A percentile compares a stretch with the other conserved stretches of the same genome.
Conservation (phyloP, 2,888 invertebrate species). For the Leucophenga maculata region DNA sequence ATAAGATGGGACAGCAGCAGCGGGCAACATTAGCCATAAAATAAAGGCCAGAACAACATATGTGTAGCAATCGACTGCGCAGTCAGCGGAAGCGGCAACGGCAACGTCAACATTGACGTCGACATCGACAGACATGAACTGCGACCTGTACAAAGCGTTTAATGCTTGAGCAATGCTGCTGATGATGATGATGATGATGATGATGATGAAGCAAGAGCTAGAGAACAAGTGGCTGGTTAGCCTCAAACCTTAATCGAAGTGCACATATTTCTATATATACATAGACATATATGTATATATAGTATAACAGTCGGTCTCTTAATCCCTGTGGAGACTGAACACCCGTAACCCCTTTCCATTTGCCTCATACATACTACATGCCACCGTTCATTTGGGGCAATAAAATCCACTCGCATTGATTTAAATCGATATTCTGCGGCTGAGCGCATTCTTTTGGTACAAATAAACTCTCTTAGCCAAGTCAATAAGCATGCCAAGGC, state of each 20-base stretch:
- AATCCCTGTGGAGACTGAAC: too few relatives aligned
- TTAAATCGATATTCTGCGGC: constrained; percentile 65
- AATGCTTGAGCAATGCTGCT: neutral
- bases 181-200: constrained; percentile 34
- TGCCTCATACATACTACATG: neutral
- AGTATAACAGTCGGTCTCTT: neutral
- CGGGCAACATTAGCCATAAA: too few relatives aligned
- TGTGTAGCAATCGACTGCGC: too few relatives aligned
- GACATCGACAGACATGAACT: too few relatives aligned
- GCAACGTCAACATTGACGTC: too few relatives aligned
- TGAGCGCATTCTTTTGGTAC: constrained; percentile 61
- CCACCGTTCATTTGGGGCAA: constrained; percentile 32
- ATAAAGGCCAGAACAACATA: too few relatives aligned
- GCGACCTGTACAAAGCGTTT: too few relatives aligned
- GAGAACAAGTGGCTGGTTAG: neutral
- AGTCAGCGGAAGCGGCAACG: too few relatives aligned
- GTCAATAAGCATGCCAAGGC: constrained; percentile 50
- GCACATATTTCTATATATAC: constrained; percentile 10
- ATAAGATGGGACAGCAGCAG: too few relatives aligned
- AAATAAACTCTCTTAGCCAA: constrained; percentile 59
- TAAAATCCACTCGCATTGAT: constrained; percentile 50
- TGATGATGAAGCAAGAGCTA: constrained; percentile 33
- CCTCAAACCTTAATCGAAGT: constrained; percentile 3
- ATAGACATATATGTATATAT: neutral
- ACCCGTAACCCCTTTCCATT: too few relatives aligned